These are phyloP conservation scores for Nothura maculosa DNA, from an alignment of 2,797 vertebrate species.

Conservation along the genomic window DNA sequence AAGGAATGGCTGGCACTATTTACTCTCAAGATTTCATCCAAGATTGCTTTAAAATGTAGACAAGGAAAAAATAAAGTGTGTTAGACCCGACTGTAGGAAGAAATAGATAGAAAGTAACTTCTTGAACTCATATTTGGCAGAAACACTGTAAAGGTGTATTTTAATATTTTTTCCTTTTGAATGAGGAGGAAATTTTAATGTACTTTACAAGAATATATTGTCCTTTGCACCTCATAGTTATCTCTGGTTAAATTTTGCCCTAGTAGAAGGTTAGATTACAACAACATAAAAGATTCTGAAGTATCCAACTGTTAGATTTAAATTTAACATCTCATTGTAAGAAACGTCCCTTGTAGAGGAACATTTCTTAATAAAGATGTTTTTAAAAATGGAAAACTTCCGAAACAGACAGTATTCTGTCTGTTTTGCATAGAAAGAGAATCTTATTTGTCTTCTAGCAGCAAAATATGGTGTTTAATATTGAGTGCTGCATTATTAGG, in stretches of 20 bases:
- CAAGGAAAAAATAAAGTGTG: background rate
- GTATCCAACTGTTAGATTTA: background rate
- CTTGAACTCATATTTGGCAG: background rate
- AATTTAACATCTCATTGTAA: background rate
- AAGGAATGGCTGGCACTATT: background rate
- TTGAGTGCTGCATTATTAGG: rapidly evolving
- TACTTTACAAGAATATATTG: background rate
- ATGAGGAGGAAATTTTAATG: background rate
- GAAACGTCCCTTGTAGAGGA: background rate
- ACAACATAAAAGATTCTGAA: background rate
- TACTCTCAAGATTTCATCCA: background rate
- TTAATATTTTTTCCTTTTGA: background rate
- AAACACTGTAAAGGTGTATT: background rate
- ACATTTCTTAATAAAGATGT: background rate
- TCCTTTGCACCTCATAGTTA: background rate
- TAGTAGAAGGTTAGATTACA: background rate
- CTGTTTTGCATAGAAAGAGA: background rate
- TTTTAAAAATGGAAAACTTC: background rate
- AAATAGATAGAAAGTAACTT: background rate
- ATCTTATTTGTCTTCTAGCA: background rate
- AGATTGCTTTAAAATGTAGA: background rate
- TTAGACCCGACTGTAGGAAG: background rate
- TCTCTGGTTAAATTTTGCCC: background rate
- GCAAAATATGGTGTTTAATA: background rate
- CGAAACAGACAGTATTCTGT: background rate